Conservation (phyloP, 2,797 vertebrate species). For the Sebastes taczanowskii region DNA sequence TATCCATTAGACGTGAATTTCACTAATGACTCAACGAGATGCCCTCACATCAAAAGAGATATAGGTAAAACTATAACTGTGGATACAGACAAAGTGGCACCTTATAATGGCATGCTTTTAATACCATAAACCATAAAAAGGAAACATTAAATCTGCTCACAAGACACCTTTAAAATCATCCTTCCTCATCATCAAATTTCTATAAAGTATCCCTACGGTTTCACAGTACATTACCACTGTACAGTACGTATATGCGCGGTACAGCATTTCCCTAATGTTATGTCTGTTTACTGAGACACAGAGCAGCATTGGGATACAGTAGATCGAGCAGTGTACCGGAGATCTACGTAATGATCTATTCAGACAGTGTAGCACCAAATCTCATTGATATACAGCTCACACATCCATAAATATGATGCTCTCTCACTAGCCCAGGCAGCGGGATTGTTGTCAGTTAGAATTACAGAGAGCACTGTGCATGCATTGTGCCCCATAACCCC, state of each 20-base stretch:
- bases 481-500: slow-evolving; percentile 47
- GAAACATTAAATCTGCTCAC: slow-evolving; percentile 47
- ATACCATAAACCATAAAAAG: slow-evolving; percentile 55
- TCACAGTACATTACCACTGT: slow-evolving; percentile 8
- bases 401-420: slow-evolving; percentile 62
- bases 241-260: not conserved
- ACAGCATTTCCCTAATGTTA: slow-evolving; percentile 26
- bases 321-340: slow-evolving; percentile 12
- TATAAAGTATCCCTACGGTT: slow-evolving; percentile 20
- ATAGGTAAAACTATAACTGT: slow-evolving; percentile 23
- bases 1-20: slow-evolving; percentile 18
- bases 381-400: slow-evolving; percentile 62
- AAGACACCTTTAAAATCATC: slow-evolving; percentile 44
- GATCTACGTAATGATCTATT: slow-evolving; percentile 51
- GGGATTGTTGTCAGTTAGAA: slow-evolving; percentile 60
- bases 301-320: slow-evolving; percentile 20
- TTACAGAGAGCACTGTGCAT: slow-evolving; percentile 48
- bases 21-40: slow-evolving; percentile 21
- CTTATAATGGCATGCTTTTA: slow-evolving; percentile 53
- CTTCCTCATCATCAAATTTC: slow-evolving; percentile 31
- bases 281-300: slow-evolving; percentile 38
- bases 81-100: slow-evolving; percentile 47
- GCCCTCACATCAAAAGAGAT: slow-evolving; percentile 28
- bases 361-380: slow-evolving; percentile 39
- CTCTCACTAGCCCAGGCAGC: slow-evolving; percentile 44